These are phyloP conservation scores for Chrysolina oricalcia DNA, from an alignment of 2,888 invertebrate species.

Conservation along the genomic window DNA sequence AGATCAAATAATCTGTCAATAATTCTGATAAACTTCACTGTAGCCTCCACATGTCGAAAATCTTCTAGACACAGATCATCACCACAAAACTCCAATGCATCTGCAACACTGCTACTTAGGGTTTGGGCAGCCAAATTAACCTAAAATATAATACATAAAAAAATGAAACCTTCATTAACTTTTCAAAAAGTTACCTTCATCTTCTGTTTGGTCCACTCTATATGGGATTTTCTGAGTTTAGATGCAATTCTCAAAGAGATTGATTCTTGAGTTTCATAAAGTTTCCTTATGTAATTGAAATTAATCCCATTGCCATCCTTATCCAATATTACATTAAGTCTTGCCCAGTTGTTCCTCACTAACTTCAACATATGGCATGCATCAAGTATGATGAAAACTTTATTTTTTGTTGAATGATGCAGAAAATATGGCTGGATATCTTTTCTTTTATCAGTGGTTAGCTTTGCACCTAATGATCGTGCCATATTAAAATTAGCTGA, in stretches of 20 bases:
- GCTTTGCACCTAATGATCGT: neutral
- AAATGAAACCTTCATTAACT: too few species aligned
- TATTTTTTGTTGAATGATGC: slow-evolving; percentile 45
- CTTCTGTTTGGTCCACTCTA: too few species aligned
- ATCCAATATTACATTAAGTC: slow-evolving; percentile 40
- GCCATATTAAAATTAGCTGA: slow-evolving; percentile 5
- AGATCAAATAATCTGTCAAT: neutral
- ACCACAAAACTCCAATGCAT: too few species aligned
- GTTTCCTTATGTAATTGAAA: slow-evolving; percentile 49
- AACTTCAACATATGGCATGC: slow-evolving; percentile 59
- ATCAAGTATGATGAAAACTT: slow-evolving; percentile 53
- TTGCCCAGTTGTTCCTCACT: slow-evolving; percentile 53
- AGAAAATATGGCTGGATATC: slow-evolving; percentile 44
- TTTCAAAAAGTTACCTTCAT: too few species aligned
- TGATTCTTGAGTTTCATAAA: too few species aligned
- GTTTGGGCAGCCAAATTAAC: too few species aligned
- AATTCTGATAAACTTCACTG: slow-evolving; percentile 11
- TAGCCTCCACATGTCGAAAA: too few species aligned
- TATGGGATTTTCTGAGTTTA: too few species aligned
- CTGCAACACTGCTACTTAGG: too few species aligned
- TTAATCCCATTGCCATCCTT: slow-evolving; percentile 43
- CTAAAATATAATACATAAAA: too few species aligned
- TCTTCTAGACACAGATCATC: too few species aligned
- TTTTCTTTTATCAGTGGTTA: neutral
- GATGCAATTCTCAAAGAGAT: too few species aligned